Evolutionary conservation across 2,113 vertebrate species (phyloP).

Genomic region (Echinops telfairi): DNA sequence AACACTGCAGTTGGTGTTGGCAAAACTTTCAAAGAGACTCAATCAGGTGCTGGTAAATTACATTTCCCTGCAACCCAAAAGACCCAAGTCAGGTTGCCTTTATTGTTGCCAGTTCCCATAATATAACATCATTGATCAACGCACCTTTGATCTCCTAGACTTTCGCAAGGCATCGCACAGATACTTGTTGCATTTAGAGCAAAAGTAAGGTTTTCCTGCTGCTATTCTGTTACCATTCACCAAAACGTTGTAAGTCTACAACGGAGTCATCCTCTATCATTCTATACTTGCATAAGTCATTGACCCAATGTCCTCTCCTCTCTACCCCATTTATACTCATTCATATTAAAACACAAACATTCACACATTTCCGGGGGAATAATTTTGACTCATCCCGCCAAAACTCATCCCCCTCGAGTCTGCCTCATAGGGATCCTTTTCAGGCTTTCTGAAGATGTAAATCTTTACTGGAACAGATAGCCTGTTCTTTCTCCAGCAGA

Average conservation of each 20-base stretch:
- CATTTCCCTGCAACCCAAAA: not conserved
- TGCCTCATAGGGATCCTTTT: too few relatives aligned
- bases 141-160: not conserved
- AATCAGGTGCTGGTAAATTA: not conserved
- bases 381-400: too few relatives aligned
- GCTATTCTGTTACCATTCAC: not conserved
- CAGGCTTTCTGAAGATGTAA: too few relatives aligned
- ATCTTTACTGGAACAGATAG: too few relatives aligned
- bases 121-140: not conserved
- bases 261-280: not conserved
- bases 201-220: not conserved
- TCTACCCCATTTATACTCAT: not conserved
- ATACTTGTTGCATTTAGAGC: not conserved
- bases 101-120: not conserved
- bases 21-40: not conserved
- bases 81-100: not conserved
- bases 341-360: not conserved
- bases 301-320: not conserved
- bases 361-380: too few relatives aligned
- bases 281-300: not conserved
- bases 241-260: not conserved
- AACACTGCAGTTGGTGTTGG: not conserved
- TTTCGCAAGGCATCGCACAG: not conserved
- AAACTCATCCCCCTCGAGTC: too few relatives aligned
- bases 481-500: too few relatives aligned